Percentiles rank a stretch among this genome's conserved stretches.
These are phyloP conservation scores for Xylota segnis DNA, from an alignment of 2,888 invertebrate genomes.

Conservation along the genomic window DNA sequence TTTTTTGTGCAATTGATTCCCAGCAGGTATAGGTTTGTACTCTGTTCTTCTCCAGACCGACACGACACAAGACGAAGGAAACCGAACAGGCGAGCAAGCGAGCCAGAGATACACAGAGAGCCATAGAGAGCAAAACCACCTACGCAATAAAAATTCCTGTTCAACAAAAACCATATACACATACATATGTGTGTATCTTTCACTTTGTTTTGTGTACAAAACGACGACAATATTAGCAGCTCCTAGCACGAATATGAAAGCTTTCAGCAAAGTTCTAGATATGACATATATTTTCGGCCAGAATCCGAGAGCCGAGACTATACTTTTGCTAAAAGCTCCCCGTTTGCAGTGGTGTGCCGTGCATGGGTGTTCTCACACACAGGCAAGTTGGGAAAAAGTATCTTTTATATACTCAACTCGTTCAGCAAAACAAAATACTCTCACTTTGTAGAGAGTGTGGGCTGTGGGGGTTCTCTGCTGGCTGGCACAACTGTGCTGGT, in stretches of 20 bases:
- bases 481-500: not conserved
- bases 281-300: slow-evolving; percentile 67
- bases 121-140: slow-evolving; percentile 63
- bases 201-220: slow-evolving; percentile 59
- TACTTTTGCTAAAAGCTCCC: slow-evolving; percentile 49
- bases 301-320: slow-evolving; percentile 12
- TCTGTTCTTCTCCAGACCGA: slow-evolving; percentile 11
- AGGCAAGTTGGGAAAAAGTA: slow-evolving; percentile 4
- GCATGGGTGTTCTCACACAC: slow-evolving; percentile 36
- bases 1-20: slow-evolving; percentile 41
- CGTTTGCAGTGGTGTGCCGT: not conserved
- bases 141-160: slow-evolving; percentile 69
- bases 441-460: slow-evolving; percentile 41
- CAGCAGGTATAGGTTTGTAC: slow-evolving; percentile 17
- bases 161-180: not conserved
- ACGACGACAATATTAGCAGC: slow-evolving; percentile 38
- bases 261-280: slow-evolving; percentile 54
- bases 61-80: slow-evolving; percentile 24
- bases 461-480: not conserved
- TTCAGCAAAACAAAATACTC: slow-evolving; percentile 36
- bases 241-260: slow-evolving; percentile 59
- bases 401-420: slow-evolving; percentile 1
- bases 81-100: slow-evolving; percentile 45
- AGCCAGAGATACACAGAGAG: slow-evolving; percentile 30
- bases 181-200: slow-evolving; percentile 33